Conservation (phyloP, 2,797 vertebrate species). For the Etheostoma nigrum region DNA sequence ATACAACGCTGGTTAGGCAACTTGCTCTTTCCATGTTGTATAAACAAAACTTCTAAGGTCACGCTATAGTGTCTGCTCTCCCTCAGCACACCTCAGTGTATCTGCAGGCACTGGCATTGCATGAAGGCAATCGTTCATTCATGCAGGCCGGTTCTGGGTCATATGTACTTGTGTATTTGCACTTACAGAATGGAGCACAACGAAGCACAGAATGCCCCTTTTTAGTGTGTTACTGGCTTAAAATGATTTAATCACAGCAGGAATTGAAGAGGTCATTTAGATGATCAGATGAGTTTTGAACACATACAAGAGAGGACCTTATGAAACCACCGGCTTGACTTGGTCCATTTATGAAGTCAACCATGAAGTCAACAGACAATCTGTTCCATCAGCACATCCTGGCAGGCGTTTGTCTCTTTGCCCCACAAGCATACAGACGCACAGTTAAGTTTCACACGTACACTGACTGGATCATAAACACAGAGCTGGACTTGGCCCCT, state of each 20-base stretch:
- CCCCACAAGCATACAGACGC: conserved; percentile 15
- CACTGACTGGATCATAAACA: conserved; percentile 60
- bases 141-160: conserved; percentile 51
- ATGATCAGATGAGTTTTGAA: conserved; percentile 6
- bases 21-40: conserved; percentile 39
- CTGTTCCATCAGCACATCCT: conserved; percentile 41
- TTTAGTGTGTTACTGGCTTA: conserved; percentile 17
- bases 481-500: conserved; percentile 55
- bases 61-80: conserved; percentile 54
- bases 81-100: conserved; percentile 62
- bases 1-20: conserved; percentile 36
- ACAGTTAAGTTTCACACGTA: conserved; percentile 51
- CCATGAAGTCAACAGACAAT: background rate
- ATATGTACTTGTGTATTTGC: conserved; percentile 38
- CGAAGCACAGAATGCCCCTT: conserved; percentile 4
- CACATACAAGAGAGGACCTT: conserved; percentile 5
- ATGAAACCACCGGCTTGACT: background rate
- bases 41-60: conserved; percentile 68
- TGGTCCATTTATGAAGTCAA: background rate
- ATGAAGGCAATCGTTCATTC: conserved; percentile 43
- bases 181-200: background rate
- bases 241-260: conserved; percentile 41
- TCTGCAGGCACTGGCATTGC: conserved; percentile 55
- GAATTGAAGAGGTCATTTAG: conserved; percentile 14
- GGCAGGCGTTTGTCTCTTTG: conserved; percentile 29